A percentile compares a stretch with the other conserved stretches of the same genome.
Conservation (phyloP, 2,888 invertebrate genomes). For the Cephus runcator region DNA sequence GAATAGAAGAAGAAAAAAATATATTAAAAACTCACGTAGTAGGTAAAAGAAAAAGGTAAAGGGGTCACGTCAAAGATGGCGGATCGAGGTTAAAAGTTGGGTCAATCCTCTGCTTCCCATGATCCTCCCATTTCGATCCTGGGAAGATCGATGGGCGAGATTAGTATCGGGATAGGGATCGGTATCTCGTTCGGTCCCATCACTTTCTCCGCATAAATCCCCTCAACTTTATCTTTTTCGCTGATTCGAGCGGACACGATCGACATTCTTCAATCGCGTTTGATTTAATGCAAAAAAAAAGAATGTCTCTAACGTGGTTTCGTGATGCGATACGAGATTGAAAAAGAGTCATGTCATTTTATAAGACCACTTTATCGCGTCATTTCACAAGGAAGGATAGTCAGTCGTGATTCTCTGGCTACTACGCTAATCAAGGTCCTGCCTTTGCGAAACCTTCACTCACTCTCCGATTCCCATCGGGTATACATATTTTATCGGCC, state of each 20-base stretch:
- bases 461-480: conserved; percentile 9
- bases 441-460: conserved; percentile 9
- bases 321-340: no score
- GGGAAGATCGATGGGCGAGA: conserved; percentile 49
- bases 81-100: conserved; percentile 25
- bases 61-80: no score
- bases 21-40: background rate
- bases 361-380: no score
- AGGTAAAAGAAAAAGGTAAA: no score
- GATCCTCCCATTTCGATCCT: conserved; percentile 38
- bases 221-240: no score
- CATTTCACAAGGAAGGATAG: no score
- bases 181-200: conserved; percentile 55
- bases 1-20: background rate
- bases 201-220: conserved; percentile 49
- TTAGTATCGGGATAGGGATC: conserved; percentile 47
- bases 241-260: background rate
- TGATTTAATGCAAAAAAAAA: no score
- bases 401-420: conserved; percentile 1
- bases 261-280: background rate
- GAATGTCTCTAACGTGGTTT: no score
- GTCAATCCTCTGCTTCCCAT: conserved; percentile 42
- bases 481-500: background rate
- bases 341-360: no score
- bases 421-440: conserved; percentile 13